Base-by-base conservation (phyloP, 2,888 invertebrate species). In the Argynnis bischoffii region DNA sequence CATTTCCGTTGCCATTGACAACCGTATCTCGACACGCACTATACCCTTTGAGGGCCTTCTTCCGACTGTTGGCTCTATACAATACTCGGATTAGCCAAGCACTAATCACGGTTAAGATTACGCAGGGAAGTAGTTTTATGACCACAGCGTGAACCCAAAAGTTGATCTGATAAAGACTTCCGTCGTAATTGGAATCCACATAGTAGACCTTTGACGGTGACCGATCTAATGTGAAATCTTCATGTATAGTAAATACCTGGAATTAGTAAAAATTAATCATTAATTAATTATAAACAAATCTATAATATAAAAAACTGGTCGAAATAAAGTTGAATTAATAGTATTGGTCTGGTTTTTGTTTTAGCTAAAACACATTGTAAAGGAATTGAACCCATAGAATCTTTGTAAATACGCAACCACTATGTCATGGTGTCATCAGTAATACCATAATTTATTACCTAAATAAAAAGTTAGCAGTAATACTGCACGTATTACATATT, bases 91-190 rank as follows among this genome's bases (percentile, higher is more conserved):
- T 94, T 70, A 96, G 82, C 94, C 95, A 95, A 60, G 94, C 94
- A 78, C 95, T 96, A 72, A 96, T 95, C 54, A 96, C 93, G 0
- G 97, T 96, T 61, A 97, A 90, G 70, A 96, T 95, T 75, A 95
- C 86, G 79, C 97, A 97, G 0, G 97, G 97, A 0, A 97, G 87
- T 6, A 97, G 88, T 82, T 97, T 97, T 67, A 97, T 95, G 54
- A 97, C 92, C 5, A 97, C 96, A 0, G 95, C 95, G 79, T 97
- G 96, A 6, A 96, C 94, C 96, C 96, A 97, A 84, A 96, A 96
- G 87, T 97, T 97, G 35, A 96, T 86, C 77, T 94, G 93, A 79
- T 95, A 96, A 6, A 95, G 82, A 0, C 94, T 93, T 2, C 94
- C 94, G 56, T 93, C 91, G 75, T 94, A 93, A 63, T 94, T 89